Percentiles rank a stretch among this genome's conserved stretches.
These are phyloP conservation scores for Chloropsis cyanopogon DNA, from an alignment of 2,113 vertebrate species.

Conservation along the genomic window DNA sequence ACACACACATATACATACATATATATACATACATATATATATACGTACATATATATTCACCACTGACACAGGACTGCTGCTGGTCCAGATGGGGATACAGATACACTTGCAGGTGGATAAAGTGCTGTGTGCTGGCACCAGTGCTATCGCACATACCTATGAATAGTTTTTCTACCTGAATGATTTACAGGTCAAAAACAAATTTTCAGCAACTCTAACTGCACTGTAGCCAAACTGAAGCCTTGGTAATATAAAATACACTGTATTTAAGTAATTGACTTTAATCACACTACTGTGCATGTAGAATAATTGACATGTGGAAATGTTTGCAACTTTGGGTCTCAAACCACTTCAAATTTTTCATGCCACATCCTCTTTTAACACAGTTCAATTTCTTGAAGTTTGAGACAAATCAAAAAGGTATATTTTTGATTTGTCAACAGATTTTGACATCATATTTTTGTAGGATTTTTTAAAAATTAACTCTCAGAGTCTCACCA, in stretches of 20 bases:
- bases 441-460: background rate
- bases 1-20: background rate
- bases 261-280: background rate
- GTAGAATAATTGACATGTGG: background rate
- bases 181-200: background rate
- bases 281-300: background rate
- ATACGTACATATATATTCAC: background rate
- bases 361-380: constrained; percentile 27
- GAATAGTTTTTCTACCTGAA: background rate
- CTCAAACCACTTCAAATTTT: constrained; percentile 34
- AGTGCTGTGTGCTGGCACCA: rapidly evolving
- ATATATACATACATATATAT: background rate
- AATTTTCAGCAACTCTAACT: background rate
- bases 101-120: background rate
- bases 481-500: background rate
- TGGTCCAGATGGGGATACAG: background rate
- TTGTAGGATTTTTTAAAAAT: background rate
- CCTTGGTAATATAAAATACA: background rate
- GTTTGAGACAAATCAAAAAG: background rate
- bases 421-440: background rate
- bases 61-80: background rate
- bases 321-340: background rate
- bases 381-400: background rate
- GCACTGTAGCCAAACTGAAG: background rate
- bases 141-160: rapidly evolving